Base-by-base conservation (phyloP, 2,888 invertebrate genomes). In the Campoletis raptor region DNA sequence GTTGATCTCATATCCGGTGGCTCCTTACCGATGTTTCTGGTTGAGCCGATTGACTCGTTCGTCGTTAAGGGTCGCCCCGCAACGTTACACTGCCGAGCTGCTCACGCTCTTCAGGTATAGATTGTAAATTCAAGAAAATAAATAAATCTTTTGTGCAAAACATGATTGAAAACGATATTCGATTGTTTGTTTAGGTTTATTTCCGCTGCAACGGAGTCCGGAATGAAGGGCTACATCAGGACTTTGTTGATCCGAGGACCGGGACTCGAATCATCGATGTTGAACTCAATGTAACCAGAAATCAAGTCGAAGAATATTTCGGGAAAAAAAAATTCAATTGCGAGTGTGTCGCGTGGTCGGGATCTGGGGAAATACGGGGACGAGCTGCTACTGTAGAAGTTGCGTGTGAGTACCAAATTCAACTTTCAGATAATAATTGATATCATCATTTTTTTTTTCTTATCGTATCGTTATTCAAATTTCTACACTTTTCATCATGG, bases 11-110 rank as follows among this genome's bases (percentile, higher is more conserved):
- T 92, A 83, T 95, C 95, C 37, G 96, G 96, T 91, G 97, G 96
- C 88, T 96, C 97, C 76, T 94, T 97, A 88, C 98, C 98, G 52
- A 96, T 97, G 90, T 98, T 99, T 94, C 95, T 98, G 61, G 95
- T 96, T 90, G 98, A 98, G 92, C 99, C 99, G 1, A 96, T 97
- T 92, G 97, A 97, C 94, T 96, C 97, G 66, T 99, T 97, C 95
- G 98, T 99, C 91, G 97, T 98, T 86, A 98, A 98, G 94, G 98
- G 97, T 94, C 97, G 98, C 89, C 98, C 99, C 4, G 98, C 98
- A 2, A 96, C 96, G 18, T 95, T 99, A 82, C 97, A 90, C 37
- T 99, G 99, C 94, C 96, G 97, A 82, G 99, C 98, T 15, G 97
- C 98, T 52, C 97, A 98, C 94, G 98, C 98, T 80, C 96, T 98